Evolutionary conservation across 2,888 invertebrate genomes (phyloP), one percentile per base, ranked within the genome.

Genomic region (Troides aeacus): DNA sequence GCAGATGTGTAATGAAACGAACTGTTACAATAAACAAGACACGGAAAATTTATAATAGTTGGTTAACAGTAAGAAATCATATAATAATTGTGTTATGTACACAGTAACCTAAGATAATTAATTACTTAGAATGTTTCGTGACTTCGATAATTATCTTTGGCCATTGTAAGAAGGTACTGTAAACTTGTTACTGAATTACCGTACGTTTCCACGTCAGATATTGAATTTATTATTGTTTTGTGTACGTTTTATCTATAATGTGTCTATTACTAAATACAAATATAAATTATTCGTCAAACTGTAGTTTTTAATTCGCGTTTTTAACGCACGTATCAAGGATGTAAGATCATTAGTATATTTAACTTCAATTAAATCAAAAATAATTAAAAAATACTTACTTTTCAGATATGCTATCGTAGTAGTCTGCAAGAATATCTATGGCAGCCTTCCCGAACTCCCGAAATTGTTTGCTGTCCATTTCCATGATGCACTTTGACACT

Each of bases 341-440:
- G 30, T 30, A 30, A 30, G 30, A 30, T 30, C 30, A 30, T 30
- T 30, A 30, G 7, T 7, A 10, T 8, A 10, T 39, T 39, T 39
- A 39, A 39, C 8, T 39, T 39, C 39, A 39, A 10, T 39, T 39
- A 39, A 7, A 39, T 10, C 39, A 46, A 30, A 46, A 46, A 46
- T 15, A 46, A 46, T 46, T 46, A 46, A 1, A n/a, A 2, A 64
- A 6, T 61, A 21, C 93, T 85, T 91, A 95, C 95, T 95, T 95
- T 74, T 97, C 95, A 79, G 97, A 94, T 73, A 99, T 95, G 76
- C 94, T 96, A 75, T 98, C 96, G 74, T 96, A 92, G 85, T 99
- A 99, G 85, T 98, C 96, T n/a, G 97, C 97, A 46, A 99, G 94
- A 81, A 97, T 96, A 85, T 99, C 98, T 73, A 99, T 94, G 72